Percentiles rank a stretch among this genome's conserved stretches.
Evolutionary conservation across 2,113 vertebrate species (phyloP).

Genomic region (Lampris megalopsis): DNA sequence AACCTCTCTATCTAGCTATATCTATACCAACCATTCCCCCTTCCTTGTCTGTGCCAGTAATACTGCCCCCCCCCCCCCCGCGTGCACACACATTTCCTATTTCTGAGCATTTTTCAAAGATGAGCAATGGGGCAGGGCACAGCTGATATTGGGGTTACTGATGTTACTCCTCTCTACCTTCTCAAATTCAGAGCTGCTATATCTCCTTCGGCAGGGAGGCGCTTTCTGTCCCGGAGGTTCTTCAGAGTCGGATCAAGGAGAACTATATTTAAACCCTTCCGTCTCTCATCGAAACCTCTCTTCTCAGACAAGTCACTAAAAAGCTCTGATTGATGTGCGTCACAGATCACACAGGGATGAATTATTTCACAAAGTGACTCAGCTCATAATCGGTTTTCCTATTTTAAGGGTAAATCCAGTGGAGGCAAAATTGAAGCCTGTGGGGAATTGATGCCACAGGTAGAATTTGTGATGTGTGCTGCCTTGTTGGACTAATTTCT

Average conservation of each 20-base stretch:
- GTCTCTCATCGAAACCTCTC: constrained; percentile 18
- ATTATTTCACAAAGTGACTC: no score
- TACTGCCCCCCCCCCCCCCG: no score
- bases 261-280: neutral
- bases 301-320: constrained; percentile 26
- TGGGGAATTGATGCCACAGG: neutral
- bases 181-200: constrained; percentile 1
- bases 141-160: no score
- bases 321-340: no score
- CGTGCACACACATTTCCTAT: no score
- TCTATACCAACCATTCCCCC: no score
- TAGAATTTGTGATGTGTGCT: constrained; percentile 22
- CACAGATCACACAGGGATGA: no score
- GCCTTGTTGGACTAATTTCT: neutral
- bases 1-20: no score
- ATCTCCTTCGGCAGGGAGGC: constrained; percentile 8
- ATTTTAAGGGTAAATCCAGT: constrained; percentile 2
- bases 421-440: neutral
- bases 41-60: no score
- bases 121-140: no score
- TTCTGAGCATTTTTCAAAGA: no score
- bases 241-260: neutral
- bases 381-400: neutral
- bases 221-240: neutral
- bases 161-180: no score